Evolutionary conservation across 2,888 invertebrate genomes (phyloP), one percentile per base, ranked within the genome.

Genomic region (Agonum fuliginosum): DNA sequence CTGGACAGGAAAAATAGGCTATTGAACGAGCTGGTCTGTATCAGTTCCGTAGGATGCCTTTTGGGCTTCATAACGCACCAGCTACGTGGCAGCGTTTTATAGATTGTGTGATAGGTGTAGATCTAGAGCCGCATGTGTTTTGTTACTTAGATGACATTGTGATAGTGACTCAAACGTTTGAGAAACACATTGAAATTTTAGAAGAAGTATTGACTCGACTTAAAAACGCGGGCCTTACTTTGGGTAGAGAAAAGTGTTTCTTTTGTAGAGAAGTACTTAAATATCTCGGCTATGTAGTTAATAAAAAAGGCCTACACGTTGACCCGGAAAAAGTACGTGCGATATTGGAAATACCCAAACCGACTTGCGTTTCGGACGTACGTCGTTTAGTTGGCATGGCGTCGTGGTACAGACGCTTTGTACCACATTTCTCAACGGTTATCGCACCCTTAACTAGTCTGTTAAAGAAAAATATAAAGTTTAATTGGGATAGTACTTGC

Each of bases 351-450:
- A 24, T 78, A 51, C 71, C 48, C 14, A 54, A 71, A 3, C 81
- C 81, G 1, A 72, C 19, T 34, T 79, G 0, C 80, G 79, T 6
- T 75, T 41, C 37, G 37, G 37, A 41, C 3, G 37, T 41, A 41
- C 37, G 4, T 41, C 8, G 37, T 2, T 2, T 41, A 10, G 37
- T 41, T 2, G 37, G 37, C 4, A 41, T 81, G 77, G 37, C 78
- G 0, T 80, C 81, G 0, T 81, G 81, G 81, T 81, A 81, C 41
- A 41, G 77, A 34, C 77, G 72, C 8, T 79, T 79, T 34, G 76
- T 79, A 34, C 79, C 73, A 20, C 41, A 72, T 3, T 79, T 69
- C 37, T 54, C 78, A 1, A 5, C 37, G 10, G 37, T 41, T 2
- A 3, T 41, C 10, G 8, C 37, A 3, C 37, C 12, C 2, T 10